Conservation (phyloP, 2,797 vertebrate species). For the Natrix natrix region DNA sequence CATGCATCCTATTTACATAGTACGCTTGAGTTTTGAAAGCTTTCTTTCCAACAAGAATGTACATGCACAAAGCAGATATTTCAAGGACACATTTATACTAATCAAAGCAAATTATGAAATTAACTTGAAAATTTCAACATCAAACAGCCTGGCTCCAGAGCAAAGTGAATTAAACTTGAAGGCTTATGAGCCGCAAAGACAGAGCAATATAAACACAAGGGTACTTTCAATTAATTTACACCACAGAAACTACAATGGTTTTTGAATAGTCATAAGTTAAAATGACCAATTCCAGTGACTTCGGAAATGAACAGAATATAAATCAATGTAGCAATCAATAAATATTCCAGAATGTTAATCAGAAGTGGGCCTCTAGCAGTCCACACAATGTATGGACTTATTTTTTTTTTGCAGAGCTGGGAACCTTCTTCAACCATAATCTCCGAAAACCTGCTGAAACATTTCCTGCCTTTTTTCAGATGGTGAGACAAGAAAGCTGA, state of each 20-base stretch:
- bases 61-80: background rate
- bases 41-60: conserved; percentile 27
- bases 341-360: background rate
- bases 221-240: background rate
- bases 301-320: background rate
- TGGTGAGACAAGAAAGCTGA: background rate
- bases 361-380: background rate
- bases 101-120: conserved; percentile 45
- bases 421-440: background rate
- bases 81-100: conserved; percentile 18
- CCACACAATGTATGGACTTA: background rate
- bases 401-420: background rate
- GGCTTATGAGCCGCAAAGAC: background rate
- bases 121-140: conserved; percentile 16
- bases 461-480: background rate
- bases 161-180: conserved; percentile 9
- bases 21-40: background rate
- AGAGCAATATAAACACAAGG: background rate
- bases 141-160: background rate
- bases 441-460: background rate
- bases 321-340: background rate
- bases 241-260: background rate
- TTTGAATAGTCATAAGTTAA: background rate
- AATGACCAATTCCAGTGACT: background rate
- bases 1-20: background rate